Percentiles rank a stretch among this genome's conserved stretches.
Conservation (phyloP, 2,888 invertebrate species). For the Mythimna vitellina region DNA sequence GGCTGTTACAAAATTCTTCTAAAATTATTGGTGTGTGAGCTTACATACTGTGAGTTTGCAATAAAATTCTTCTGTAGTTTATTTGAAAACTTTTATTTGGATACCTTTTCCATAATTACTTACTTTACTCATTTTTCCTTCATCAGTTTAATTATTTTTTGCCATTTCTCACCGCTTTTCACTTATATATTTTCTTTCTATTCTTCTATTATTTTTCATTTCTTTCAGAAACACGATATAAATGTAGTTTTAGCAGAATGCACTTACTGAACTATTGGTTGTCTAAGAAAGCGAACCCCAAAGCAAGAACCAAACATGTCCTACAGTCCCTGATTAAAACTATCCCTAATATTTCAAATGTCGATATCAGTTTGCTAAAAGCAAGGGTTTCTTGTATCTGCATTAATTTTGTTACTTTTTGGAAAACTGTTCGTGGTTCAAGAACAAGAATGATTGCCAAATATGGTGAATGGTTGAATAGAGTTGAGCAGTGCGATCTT, state of each 20-base stretch:
- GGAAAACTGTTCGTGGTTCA: neutral
- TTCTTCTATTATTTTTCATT: neutral
- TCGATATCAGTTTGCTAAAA: neutral
- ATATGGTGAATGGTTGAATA: constrained; percentile 2
- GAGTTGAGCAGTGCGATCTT: constrained; percentile 1
- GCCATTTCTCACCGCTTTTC: neutral
- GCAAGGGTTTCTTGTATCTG: neutral
- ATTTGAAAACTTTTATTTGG: no score
- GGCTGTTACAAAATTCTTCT: no score
- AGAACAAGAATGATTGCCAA: neutral
- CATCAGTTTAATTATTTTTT: neutral
- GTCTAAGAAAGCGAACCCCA: neutral
- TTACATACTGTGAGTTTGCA: no score
- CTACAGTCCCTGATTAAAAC: neutral
- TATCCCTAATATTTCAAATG: neutral
- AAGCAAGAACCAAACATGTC: neutral
- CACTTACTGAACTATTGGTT: neutral
- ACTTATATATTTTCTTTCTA: neutral
- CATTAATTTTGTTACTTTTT: constrained; percentile 6
- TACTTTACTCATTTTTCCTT: no score
- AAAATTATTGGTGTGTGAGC: no score
- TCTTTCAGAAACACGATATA: neutral
- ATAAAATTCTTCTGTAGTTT: no score
- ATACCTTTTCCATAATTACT: no score
- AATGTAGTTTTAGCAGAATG: neutral